Evolutionary conservation across 2,888 invertebrate genomes (phyloP).

Genomic region (Lepidonotus clava): DNA sequence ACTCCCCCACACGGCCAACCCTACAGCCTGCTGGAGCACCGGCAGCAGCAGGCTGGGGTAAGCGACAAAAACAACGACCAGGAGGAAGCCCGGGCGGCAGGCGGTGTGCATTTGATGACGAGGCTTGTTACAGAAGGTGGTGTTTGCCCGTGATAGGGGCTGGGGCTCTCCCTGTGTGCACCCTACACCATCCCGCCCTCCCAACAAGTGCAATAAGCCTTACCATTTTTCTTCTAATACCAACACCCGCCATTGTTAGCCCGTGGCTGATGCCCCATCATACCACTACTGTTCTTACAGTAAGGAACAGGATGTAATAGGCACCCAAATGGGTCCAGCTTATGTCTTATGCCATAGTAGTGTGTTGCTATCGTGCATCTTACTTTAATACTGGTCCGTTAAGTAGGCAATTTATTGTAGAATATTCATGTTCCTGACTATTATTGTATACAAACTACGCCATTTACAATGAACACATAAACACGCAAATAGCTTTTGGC

Average conservation of each 20-base stretch:
- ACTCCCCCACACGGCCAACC: too few species aligned
- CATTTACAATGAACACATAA: too few species aligned
- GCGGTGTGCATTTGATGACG: conserved; percentile 40
- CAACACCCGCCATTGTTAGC: background rate
- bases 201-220: background rate
- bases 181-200: background rate
- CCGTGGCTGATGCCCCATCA: background rate
- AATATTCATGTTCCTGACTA: too few species aligned
- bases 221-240: background rate
- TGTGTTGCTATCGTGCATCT: too few species aligned
- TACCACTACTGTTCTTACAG: background rate
- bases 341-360: background rate
- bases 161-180: background rate
- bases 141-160: conserved; percentile 15
- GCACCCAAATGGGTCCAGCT: background rate
- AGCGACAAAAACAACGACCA: too few species aligned
- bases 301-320: conserved; percentile 16
- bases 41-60: too few species aligned
- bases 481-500: too few species aligned
- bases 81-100: background rate
- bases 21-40: too few species aligned
- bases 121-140: conserved; percentile 3
- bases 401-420: too few species aligned
- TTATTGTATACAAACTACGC: too few species aligned
- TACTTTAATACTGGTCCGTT: too few species aligned